Evolutionary conservation across 2,888 invertebrate species (phyloP).

Genomic region (Linhomoeus sp.): DNA sequence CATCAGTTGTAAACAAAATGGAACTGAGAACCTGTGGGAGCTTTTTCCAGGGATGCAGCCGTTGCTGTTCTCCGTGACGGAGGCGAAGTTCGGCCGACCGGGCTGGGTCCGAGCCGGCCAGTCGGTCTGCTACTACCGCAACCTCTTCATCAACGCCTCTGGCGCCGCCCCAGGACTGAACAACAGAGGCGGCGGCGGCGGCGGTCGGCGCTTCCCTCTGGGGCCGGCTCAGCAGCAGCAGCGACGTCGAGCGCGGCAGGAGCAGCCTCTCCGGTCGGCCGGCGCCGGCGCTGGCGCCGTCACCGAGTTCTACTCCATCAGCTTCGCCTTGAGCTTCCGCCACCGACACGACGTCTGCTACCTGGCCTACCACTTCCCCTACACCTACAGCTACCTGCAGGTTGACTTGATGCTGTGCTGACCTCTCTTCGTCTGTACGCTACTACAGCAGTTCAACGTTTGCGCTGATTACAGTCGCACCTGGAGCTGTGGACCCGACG

Average conservation of each 20-base stretch:
- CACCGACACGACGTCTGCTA: conserved; percentile 58
- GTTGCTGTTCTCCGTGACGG: conserved; percentile 57
- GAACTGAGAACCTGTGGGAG: too few species aligned
- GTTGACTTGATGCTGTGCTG: too few species aligned
- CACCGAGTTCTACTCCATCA: conserved; percentile 47
- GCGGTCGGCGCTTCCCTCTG: conserved; percentile 25
- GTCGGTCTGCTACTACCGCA: conserved; percentile 61
- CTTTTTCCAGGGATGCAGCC: conserved; percentile 55
- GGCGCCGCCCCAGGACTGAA: conserved; percentile 2
- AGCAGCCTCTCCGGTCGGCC: too few species aligned
- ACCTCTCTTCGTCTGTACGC: too few species aligned
- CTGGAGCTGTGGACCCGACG: not conserved
- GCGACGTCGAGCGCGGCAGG: not conserved
- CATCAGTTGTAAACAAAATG: too few species aligned
- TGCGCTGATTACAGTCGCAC: not conserved
- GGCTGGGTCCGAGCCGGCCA: conserved; percentile 52
- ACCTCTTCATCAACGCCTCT: conserved; percentile 33
- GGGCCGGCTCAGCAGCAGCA: not conserved
- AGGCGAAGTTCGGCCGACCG: conserved; percentile 37
- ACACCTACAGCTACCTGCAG: conserved; percentile 55
- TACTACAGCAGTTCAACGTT: too few species aligned
- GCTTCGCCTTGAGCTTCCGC: conserved; percentile 54
- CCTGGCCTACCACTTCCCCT: conserved; percentile 67
- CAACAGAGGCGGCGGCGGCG: not conserved
- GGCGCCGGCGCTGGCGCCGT: not conserved